A percentile compares a stretch with the other conserved stretches of the same genome.
Evolutionary conservation across 2,797 vertebrate genomes (phyloP).

Genomic region (Masticophis lateralis): DNA sequence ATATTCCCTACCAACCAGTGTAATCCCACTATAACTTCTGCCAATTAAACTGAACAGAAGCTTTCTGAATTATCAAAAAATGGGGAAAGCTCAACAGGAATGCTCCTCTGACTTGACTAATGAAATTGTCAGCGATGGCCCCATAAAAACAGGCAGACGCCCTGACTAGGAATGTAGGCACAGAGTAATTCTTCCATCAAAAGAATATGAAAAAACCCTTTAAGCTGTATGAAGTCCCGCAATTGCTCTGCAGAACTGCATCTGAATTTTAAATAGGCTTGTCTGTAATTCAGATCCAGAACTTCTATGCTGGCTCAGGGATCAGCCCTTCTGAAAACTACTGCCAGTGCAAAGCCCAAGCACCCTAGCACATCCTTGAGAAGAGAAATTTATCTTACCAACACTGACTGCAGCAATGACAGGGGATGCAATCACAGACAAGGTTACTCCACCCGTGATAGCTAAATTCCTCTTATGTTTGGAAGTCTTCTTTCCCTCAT

Average conservation of each 20-base stretch:
- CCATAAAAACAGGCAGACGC: not conserved
- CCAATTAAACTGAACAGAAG: not conserved
- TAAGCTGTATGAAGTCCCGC: not conserved
- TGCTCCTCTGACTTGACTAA: not conserved
- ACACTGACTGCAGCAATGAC: slow-evolving; percentile 98
- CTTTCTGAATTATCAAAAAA: not conserved
- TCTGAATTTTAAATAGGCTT: not conserved
- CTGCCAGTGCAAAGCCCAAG: not conserved
- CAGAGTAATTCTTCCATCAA: not conserved
- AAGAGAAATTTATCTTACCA: slow-evolving; percentile 68
- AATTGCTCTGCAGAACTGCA: not conserved
- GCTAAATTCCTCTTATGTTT: slow-evolving; percentile 95
- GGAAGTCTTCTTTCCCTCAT: slow-evolving; percentile 92
- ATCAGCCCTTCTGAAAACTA: too few species aligned
- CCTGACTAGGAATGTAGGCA: not conserved
- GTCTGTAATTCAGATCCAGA: not conserved
- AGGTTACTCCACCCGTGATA: slow-evolving; percentile 93
- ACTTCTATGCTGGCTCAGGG: not conserved
- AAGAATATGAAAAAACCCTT: not conserved
- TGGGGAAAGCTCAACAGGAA: not conserved
- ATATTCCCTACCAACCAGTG: not conserved
- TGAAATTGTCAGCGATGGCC: not conserved
- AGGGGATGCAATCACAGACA: slow-evolving; percentile 94
- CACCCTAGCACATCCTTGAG: too few species aligned
- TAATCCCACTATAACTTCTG: not conserved